Percentiles rank a stretch among this genome's conserved stretches.
Conservation (phyloP, 2,888 invertebrate species). For the Ormyrus rosae region DNA sequence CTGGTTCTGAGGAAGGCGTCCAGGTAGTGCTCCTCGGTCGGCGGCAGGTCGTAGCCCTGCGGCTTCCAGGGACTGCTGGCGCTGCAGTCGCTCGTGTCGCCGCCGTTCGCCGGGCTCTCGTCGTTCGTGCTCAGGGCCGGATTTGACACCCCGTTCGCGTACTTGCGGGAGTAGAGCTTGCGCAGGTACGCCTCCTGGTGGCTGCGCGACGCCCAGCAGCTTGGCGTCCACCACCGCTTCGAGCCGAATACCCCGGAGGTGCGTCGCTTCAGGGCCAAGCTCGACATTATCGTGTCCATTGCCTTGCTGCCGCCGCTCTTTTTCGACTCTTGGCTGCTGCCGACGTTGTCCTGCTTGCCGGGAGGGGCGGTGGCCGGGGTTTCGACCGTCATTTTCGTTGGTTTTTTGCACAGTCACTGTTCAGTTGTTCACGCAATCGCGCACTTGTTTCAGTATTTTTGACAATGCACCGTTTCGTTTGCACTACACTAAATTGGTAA, state of each 20-base stretch:
- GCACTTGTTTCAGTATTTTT: not conserved
- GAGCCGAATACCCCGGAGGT: conserved; percentile 71
- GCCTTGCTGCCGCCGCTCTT: conserved; percentile 47
- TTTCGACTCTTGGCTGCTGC: not conserved
- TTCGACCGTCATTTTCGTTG: conserved; percentile 27
- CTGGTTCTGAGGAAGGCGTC: conserved; percentile 69
- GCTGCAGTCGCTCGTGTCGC: conserved; percentile 47
- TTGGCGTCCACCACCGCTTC: conserved; percentile 73
- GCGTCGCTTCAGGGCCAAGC: conserved; percentile 70
- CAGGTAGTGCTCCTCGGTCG: conserved; percentile 69
- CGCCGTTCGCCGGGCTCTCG: conserved; percentile 39
- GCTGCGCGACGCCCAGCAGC: conserved; percentile 73
- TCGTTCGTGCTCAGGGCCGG: conserved; percentile 31
- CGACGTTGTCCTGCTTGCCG: not conserved
- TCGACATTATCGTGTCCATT: conserved; percentile 67
- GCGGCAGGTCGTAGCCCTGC: conserved; percentile 64
- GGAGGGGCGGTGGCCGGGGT: not conserved
- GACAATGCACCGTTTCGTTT: not conserved
- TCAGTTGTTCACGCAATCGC: not conserved
- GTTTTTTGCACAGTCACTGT: not conserved
- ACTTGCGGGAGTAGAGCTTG: conserved; percentile 70
- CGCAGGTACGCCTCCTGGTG: conserved; percentile 74
- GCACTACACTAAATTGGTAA: not conserved
- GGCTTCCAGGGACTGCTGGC: conserved; percentile 57
- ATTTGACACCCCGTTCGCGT: conserved; percentile 52